Percentiles rank a stretch among this genome's conserved stretches.
Conservation (phyloP, 2,113 vertebrate species). For the Muntiacus reevesi region DNA sequence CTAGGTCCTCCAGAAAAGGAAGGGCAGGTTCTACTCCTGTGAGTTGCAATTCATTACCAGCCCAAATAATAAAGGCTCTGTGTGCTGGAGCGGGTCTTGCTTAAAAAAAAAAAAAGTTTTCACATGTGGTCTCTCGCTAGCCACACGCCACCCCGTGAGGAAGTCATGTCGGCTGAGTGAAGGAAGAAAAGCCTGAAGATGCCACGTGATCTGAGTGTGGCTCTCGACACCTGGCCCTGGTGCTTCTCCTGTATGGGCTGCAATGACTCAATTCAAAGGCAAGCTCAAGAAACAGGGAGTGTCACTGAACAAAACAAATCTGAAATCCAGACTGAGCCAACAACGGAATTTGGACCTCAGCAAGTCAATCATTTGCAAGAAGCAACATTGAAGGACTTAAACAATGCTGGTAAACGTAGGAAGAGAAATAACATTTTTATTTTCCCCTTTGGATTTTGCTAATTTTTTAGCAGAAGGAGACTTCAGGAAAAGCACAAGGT, state of each 20-base stretch:
- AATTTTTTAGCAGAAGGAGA: neutral
- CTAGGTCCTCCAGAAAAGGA: neutral
- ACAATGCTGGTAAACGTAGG: neutral
- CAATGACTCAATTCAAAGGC: neutral
- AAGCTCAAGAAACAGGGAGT: neutral
- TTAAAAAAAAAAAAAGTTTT: neutral
- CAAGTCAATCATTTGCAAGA: neutral
- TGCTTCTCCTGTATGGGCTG: rapidly evolving
- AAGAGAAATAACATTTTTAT: neutral
- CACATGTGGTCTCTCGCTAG: neutral
- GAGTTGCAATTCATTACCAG: neutral
- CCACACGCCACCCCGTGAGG: neutral
- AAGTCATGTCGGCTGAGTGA: rapidly evolving
- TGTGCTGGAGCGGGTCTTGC: neutral
- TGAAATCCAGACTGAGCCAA: neutral
- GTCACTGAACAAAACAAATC: neutral
- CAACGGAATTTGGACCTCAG: neutral
- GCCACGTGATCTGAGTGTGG: rapidly evolving
- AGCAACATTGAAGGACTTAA: neutral
- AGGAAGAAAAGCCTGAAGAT: neutral
- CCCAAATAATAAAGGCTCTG: neutral
- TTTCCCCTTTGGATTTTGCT: neutral
- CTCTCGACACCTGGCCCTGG: neutral
- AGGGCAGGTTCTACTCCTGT: neutral
- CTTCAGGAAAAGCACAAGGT: neutral